Base-by-base conservation (phyloP, 2,888 invertebrate species). In the Vanessa cardui region DNA sequence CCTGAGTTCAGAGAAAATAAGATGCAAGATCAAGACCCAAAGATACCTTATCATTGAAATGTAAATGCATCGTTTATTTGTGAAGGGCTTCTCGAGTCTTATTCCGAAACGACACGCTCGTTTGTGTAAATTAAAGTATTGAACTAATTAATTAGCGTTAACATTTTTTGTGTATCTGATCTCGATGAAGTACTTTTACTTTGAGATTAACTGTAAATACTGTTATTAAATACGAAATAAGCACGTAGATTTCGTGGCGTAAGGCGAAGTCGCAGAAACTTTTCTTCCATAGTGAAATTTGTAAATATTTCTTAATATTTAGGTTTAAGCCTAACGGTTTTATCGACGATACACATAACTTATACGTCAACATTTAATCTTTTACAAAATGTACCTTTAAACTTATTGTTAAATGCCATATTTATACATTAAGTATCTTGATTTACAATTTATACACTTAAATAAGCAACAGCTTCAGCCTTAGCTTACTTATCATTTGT, bases 251-350 rank as follows among this genome's bases (percentile, higher is more conserved):
- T 85, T 86, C 84, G 87, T 81, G 81, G 73, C 77, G 78, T 82
- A 79, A 79, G 75, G 80, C 84, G 88, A 85, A 81, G 78, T 86
- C 84, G 82, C 80, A 83, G 47, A 80, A 85, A 83, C 82, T 85
- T 86, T 89, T 92, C 91, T 91, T 92, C 91, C 92, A 92, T 92
- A 92, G 92, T 85, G 83, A 92, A 92, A 92, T 90, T 90, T 92
- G 92, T 92, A 92, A 88, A 92, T 92, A 92, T 86, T 86, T 83
- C 85, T 87, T 88, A 87, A 85, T 86, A 81, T 83, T 83, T 79
- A 82, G 78, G 73, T 73, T 66, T 87, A 88, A 88, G 87, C 81
- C 82, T 84, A 81, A 84, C 83, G 80, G 84, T 87, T 90, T 86
- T 86, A 86, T 85, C 85, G 89, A 87, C 89, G 89, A 90, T 88